These are phyloP conservation scores for Tryphoninae sp. DNA, from an alignment of 2,888 invertebrate genomes.

Conservation along the genomic window DNA sequence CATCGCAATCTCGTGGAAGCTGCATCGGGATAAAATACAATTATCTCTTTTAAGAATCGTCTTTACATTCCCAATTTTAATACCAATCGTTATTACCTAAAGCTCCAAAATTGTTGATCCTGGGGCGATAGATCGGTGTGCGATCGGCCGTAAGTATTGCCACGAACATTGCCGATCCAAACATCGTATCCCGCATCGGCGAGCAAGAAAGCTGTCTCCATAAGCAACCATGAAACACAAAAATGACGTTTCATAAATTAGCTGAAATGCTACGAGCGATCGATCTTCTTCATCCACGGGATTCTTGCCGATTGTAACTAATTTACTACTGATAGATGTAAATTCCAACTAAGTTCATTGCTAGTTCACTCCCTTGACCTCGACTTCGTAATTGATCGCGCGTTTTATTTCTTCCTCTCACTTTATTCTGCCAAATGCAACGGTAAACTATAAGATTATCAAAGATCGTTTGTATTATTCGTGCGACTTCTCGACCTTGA, in stretches of 20 bases:
- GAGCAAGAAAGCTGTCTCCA: conserved; percentile 47
- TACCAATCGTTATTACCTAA: conserved; percentile 22
- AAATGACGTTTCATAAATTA: not conserved
- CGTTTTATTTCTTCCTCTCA: no score
- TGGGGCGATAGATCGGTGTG: conserved; percentile 39
- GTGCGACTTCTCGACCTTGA: conserved; percentile 27
- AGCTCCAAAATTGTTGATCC: conserved; percentile 45
- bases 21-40: conserved; percentile 72
- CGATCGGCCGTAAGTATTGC: conserved; percentile 48
- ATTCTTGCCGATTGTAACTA: not conserved
- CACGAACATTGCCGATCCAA: conserved; percentile 60
- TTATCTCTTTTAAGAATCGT: not conserved
- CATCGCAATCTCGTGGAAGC: conserved; percentile 92
- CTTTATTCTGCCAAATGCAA: no score
- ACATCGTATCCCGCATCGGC: conserved; percentile 61
- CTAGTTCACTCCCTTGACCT: not conserved
- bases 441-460: not conserved
- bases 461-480: not conserved
- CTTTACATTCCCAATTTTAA: not conserved
- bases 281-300: not conserved
- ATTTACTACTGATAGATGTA: not conserved
- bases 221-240: not conserved
- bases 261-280: not conserved
- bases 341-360: not conserved
- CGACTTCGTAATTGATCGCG: no score